Conservation (phyloP, 2,888 invertebrate genomes). For the Rhamphomyia laevipes region DNA sequence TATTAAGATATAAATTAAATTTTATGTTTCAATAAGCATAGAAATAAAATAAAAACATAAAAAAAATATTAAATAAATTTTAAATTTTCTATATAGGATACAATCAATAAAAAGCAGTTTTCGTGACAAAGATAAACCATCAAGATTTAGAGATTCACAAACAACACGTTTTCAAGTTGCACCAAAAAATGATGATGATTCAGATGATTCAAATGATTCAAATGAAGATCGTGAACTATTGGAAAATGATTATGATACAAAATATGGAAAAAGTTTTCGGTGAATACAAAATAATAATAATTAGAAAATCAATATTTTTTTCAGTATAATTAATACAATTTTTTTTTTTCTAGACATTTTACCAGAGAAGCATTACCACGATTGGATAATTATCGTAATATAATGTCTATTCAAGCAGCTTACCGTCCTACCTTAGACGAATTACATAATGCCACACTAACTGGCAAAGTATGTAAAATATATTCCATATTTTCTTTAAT, state of each 20-base stretch:
- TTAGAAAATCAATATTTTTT: neutral
- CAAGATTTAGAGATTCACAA: slow-evolving; percentile 46
- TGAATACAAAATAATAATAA: slow-evolving; percentile 26
- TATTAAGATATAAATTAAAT: too few species aligned
- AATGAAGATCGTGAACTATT: slow-evolving; percentile 39
- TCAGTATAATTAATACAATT: neutral
- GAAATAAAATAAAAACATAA: too few species aligned
- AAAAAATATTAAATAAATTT: too few species aligned
- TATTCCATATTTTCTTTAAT: neutral
- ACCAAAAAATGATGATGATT: slow-evolving; percentile 30
- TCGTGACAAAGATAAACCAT: slow-evolving; percentile 49
- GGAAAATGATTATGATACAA: slow-evolving; percentile 49
- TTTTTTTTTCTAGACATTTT: slow-evolving; percentile 52
- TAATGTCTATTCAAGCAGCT: slow-evolving; percentile 76
- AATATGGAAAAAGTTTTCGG: slow-evolving; percentile 71
- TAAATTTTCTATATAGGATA: slow-evolving; percentile 19
- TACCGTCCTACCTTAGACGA: slow-evolving; percentile 81
- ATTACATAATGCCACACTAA: slow-evolving; percentile 70
- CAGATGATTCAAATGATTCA: slow-evolving; percentile 38
- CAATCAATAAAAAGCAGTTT: slow-evolving; percentile 49
- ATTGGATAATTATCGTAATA: slow-evolving; percentile 80
- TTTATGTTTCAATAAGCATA: too few species aligned
- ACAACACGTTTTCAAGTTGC: slow-evolving; percentile 50
- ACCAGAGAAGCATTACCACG: slow-evolving; percentile 79
- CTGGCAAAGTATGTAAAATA: slow-evolving; percentile 56